A percentile compares a stretch with the other conserved stretches of the same genome.
These are phyloP conservation scores for Oryzias dopingdopingensis DNA, from an alignment of 2,797 vertebrate genomes.

Conservation along the genomic window DNA sequence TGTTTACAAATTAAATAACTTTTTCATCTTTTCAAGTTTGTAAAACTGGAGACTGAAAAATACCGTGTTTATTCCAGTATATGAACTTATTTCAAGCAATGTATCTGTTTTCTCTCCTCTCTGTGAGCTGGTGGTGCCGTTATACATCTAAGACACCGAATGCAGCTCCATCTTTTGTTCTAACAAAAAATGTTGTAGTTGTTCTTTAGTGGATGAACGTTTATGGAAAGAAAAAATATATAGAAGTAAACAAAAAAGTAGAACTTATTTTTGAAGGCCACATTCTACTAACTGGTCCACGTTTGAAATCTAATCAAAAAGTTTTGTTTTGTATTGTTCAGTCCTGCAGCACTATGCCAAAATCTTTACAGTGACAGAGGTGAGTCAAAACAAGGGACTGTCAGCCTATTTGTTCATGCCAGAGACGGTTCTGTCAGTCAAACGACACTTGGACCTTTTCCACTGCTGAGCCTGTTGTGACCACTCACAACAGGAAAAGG, in stretches of 20 bases:
- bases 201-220: not conserved
- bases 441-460: not conserved
- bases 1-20: too few relatives aligned
- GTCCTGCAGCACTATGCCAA: constrained; percentile 3
- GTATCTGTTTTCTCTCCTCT: too few relatives aligned
- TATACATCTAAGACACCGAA: too few relatives aligned
- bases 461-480: not conserved
- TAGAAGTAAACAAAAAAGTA: too few relatives aligned
- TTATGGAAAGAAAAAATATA: not conserved
- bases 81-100: too few relatives aligned
- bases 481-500: constrained; percentile 4
- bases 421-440: not conserved
- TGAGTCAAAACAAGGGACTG: not conserved
- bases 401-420: constrained; percentile 1
- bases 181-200: constrained; percentile 7
- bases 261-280: too few relatives aligned
- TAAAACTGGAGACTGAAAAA: too few relatives aligned
- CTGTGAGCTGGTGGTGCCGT: too few relatives aligned
- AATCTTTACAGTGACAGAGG: constrained; percentile 5
- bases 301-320: too few relatives aligned
- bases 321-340: not conserved
- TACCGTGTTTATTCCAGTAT: too few relatives aligned
- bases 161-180: not conserved
- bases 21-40: too few relatives aligned
- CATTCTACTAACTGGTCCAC: too few relatives aligned